These are phyloP conservation scores for Harpagifer antarcticus DNA, from an alignment of 2,797 vertebrate genomes.

Conservation along the genomic window DNA sequence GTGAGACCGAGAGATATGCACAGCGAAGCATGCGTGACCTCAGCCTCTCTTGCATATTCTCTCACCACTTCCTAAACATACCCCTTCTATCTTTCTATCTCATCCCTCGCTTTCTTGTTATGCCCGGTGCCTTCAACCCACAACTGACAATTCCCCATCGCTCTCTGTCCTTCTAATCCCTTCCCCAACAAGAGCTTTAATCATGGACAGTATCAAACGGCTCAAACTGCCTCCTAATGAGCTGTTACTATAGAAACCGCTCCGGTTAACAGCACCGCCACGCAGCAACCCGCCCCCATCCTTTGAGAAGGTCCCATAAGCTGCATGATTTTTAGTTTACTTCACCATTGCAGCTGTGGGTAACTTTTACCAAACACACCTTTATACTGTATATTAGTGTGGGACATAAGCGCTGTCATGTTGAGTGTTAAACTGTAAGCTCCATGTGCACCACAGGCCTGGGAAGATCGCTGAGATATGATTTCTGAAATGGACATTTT, in stretches of 20 bases:
- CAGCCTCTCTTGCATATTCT: slow-evolving; percentile 30
- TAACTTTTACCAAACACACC: slow-evolving; percentile 30
- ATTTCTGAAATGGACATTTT: slow-evolving; percentile 27
- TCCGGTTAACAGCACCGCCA: slow-evolving; percentile 68
- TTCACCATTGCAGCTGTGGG: slow-evolving; percentile 53
- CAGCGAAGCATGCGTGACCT: slow-evolving; percentile 27
- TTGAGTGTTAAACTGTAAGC: slow-evolving; percentile 37
- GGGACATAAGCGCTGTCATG: slow-evolving; percentile 33
- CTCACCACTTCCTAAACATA: slow-evolving; percentile 19
- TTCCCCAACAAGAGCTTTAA: slow-evolving; percentile 76
- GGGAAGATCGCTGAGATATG: slow-evolving; percentile 21
- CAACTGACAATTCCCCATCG: slow-evolving; percentile 16
- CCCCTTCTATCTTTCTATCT: slow-evolving; percentile 4
- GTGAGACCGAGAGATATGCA: slow-evolving; percentile 23
- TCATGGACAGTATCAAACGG: slow-evolving; percentile 81
- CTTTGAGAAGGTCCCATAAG: slow-evolving; percentile 47
- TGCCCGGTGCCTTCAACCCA: slow-evolving; percentile 33
- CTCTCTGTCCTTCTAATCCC: slow-evolving; percentile 39
- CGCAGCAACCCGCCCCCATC: slow-evolving; percentile 52
- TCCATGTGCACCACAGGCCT: neutral
- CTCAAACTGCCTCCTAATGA: slow-evolving; percentile 83
- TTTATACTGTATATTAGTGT: slow-evolving; percentile 14
- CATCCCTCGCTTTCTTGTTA: neutral
- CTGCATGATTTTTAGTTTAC: slow-evolving; percentile 47
- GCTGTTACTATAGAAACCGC: slow-evolving; percentile 85